phyloP scores from a whole-genome alignment of 2,888 invertebrate species.

The Drosophila kanekoi region DNA sequence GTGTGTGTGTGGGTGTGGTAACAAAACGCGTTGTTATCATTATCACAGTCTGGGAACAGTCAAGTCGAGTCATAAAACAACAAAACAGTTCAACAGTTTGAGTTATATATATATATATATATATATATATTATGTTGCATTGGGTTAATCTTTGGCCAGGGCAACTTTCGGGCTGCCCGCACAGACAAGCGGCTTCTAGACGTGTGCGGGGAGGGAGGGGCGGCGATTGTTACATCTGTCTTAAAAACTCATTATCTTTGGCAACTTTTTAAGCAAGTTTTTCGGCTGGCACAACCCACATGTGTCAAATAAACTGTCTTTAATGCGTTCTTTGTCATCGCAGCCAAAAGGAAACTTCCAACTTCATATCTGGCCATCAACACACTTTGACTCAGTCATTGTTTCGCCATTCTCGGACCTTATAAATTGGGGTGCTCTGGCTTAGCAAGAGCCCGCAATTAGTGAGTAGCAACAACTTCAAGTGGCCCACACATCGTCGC shows the following conservation, averaged over 20 bases:
- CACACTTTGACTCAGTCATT: conserved; percentile 62
- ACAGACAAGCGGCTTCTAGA: conserved; percentile 1
- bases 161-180: conserved; percentile 25
- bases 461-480: conserved; percentile 71
- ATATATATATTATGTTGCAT: conserved; percentile 48
- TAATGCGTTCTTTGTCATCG: conserved; percentile 55
- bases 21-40: conserved; percentile 67
- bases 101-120: conserved; percentile 45
- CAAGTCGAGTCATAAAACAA: conserved; percentile 66
- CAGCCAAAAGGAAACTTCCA: conserved; percentile 33
- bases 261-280: conserved; percentile 73
- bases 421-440: conserved; percentile 56
- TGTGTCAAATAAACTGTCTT: conserved; percentile 68
- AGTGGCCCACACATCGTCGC: conserved; percentile 56
- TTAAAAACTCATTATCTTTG: conserved; percentile 79
- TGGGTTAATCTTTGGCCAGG: conserved; percentile 54
- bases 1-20: conserved; percentile 18
- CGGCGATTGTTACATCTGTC: conserved; percentile 55
- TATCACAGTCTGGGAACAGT: conserved; percentile 64
- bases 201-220: not conserved
- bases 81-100: conserved; percentile 54
- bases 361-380: conserved; percentile 75
- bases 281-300: conserved; percentile 54
- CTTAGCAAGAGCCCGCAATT: conserved; percentile 61
- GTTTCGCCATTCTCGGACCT: conserved; percentile 38